Conservation (phyloP, 2,113 vertebrate species). For the Chionomys nivalis region DNA sequence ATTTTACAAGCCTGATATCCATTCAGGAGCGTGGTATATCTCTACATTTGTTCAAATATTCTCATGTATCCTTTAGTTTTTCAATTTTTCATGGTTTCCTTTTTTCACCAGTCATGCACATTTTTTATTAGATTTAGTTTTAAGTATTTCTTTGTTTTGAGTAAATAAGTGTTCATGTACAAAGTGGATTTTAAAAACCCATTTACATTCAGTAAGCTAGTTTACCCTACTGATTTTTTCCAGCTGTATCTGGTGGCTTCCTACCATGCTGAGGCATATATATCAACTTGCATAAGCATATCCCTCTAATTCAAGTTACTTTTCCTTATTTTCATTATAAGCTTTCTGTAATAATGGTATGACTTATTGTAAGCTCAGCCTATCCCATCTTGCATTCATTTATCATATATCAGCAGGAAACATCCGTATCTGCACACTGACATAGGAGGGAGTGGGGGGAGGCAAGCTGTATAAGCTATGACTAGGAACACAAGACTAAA, state of each 20-base stretch:
- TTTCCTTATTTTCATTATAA: slow-evolving; percentile 3
- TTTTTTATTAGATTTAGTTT: slow-evolving; percentile 21
- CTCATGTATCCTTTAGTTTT: background rate
- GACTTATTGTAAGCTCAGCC: background rate
- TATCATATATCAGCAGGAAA: background rate
- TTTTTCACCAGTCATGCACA: background rate
- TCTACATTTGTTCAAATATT: background rate
- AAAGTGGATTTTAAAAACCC: background rate
- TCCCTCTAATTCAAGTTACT: background rate
- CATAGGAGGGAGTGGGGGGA: background rate
- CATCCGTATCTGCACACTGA: background rate
- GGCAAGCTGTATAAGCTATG: background rate
- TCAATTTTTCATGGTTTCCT: background rate
- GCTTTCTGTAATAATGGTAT: background rate
- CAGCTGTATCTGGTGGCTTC: background rate
- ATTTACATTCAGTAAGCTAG: background rate
- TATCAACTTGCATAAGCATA: background rate
- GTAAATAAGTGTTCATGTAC: background rate
- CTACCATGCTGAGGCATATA: background rate
- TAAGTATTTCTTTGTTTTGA: background rate
- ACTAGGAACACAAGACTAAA: background rate
- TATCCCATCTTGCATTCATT: background rate
- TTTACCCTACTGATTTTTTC: slow-evolving; percentile 1
- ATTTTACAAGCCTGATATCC: background rate
- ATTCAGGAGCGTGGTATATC: background rate